Conservation (phyloP, 1,140 invertebrate genomes). For the Megalonaias nervosa region DNA sequence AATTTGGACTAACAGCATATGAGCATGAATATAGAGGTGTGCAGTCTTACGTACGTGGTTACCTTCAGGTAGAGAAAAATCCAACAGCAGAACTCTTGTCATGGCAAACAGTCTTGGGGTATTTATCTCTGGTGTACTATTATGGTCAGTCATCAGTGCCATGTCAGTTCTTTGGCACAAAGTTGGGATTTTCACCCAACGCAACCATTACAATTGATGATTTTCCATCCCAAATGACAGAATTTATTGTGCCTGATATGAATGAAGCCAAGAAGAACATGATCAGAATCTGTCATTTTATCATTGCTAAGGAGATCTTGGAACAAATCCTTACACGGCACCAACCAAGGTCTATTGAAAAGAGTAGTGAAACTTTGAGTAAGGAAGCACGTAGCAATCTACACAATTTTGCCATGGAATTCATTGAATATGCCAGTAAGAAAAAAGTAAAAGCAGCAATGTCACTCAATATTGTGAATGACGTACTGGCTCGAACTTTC, state of each 20-base stretch:
- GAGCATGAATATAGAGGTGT: slow-evolving; percentile 22
- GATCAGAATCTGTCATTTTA: slow-evolving; percentile 31
- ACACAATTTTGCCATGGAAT: slow-evolving; percentile 29
- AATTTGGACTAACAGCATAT: slow-evolving; percentile 31
- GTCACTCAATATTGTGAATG: slow-evolving; percentile 17
- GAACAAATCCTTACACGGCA: slow-evolving; percentile 19
- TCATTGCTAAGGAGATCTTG: slow-evolving; percentile 29
- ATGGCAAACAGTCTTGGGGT: slow-evolving; percentile 32
- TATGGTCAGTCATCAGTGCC: slow-evolving; percentile 32
- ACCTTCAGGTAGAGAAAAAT: slow-evolving; percentile 10
- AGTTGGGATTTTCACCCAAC: slow-evolving; percentile 16
- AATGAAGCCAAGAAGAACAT: slow-evolving; percentile 11
- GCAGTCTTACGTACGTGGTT: slow-evolving; percentile 21
- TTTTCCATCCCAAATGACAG: slow-evolving; percentile 13
- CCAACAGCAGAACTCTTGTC: neutral
- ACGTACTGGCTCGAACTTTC: slow-evolving; percentile 36
- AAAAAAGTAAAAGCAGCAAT: slow-evolving; percentile 5
- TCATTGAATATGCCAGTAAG: slow-evolving; percentile 27
- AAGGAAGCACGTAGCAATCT: slow-evolving; percentile 28
- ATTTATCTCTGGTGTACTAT: slow-evolving; percentile 25
- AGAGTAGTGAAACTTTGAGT: slow-evolving; percentile 14
- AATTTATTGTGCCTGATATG: slow-evolving; percentile 13
- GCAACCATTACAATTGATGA: slow-evolving; percentile 21
- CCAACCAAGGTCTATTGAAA: neutral
- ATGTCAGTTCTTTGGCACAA: slow-evolving; percentile 29